phyloP scores from a whole-genome alignment of 2,113 vertebrate genomes.

The Rhynchomys soricoides region DNA sequence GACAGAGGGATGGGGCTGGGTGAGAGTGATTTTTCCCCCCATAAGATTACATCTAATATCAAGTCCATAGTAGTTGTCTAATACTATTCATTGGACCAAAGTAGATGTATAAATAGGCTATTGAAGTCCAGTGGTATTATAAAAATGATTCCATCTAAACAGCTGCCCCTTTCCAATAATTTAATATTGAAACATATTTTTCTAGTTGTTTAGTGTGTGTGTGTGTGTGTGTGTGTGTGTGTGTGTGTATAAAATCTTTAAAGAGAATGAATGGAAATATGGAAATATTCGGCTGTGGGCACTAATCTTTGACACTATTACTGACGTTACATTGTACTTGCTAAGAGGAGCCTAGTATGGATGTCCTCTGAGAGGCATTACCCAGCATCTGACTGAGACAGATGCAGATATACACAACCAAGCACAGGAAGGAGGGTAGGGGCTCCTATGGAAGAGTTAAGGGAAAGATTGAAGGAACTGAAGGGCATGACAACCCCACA shows the following conservation, averaged over 20 bases:
- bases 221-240: no score
- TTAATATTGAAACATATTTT: neutral
- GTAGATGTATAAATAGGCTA: neutral
- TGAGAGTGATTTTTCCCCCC: neutral
- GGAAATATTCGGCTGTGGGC: no score
- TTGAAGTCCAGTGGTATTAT: neutral
- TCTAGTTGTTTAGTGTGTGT: neutral
- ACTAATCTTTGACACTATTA: neutral
- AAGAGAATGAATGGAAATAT: neutral
- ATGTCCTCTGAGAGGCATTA: neutral
- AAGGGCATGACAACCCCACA: neutral
- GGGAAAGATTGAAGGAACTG: neutral
- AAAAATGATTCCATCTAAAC: neutral
- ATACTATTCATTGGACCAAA: neutral
- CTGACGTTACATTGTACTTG: neutral
- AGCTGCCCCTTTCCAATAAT: neutral
- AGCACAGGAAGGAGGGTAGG: neutral
- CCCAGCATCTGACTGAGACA: neutral
- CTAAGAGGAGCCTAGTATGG: neutral
- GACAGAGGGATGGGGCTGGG: neutral
- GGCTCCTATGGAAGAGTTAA: neutral
- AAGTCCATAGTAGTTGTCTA: neutral
- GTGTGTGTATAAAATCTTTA: no score
- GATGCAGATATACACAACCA: neutral
- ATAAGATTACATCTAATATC: neutral